Percentiles rank a stretch among this genome's conserved stretches.
These are phyloP conservation scores for Clitarchus hookeri DNA, from an alignment of 2,888 invertebrate species.

Conservation along the genomic window DNA sequence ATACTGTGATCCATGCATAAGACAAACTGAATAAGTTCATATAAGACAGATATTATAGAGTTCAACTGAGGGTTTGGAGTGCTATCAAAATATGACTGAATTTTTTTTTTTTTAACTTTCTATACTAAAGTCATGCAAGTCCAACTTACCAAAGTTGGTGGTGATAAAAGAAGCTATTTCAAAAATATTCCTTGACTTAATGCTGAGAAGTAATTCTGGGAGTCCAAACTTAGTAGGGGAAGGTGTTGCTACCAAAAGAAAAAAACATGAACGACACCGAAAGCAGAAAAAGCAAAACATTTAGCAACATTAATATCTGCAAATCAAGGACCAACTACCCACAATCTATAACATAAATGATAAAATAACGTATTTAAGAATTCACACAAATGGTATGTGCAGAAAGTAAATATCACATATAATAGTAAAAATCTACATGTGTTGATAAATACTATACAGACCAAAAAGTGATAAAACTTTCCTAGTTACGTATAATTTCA, in stretches of 20 bases:
- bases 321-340: background rate
- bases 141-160: constrained; percentile 39
- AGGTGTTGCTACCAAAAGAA: constrained; percentile 33
- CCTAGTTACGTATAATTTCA: too few relatives aligned
- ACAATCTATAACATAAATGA: background rate
- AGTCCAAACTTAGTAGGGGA: constrained; percentile 37
- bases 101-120: background rate
- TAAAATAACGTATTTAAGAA: background rate
- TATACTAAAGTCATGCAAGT: background rate
- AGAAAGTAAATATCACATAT: too few relatives aligned
- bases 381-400: background rate
- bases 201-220: constrained; percentile 36
- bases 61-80: too few relatives aligned
- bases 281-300: constrained; percentile 30
- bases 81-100: background rate
- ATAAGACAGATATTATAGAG: too few relatives aligned
- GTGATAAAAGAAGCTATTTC: constrained; percentile 55
- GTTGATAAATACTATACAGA: too few relatives aligned
- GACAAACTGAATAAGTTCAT: too few relatives aligned
- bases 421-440: too few relatives aligned
- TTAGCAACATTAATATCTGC: background rate
- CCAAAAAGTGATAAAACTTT: too few relatives aligned
- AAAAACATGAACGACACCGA: constrained; percentile 19
- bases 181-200: constrained; percentile 54
- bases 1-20: too few relatives aligned